These are phyloP conservation scores for Tuta absoluta DNA, from an alignment of 2,888 invertebrate species.

Conservation along the genomic window DNA sequence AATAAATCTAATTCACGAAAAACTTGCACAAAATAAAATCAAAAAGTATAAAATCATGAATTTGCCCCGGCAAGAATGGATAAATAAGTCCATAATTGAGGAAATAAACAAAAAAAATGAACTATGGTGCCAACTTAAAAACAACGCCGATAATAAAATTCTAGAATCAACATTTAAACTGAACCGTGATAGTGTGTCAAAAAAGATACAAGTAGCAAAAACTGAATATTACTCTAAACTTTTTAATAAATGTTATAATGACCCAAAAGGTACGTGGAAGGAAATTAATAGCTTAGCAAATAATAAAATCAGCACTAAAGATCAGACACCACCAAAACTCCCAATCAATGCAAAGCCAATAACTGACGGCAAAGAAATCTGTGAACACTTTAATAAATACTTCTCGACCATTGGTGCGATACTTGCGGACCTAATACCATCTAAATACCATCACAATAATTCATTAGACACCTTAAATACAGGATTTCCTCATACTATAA, in stretches of 20 bases:
- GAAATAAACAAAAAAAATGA: too few species aligned
- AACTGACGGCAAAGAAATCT: background rate
- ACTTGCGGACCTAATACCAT: conserved; percentile 9
- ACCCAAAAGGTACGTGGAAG: conserved; percentile 1
- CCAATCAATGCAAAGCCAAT: background rate
- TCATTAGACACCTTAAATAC: background rate
- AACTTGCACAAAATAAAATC: background rate
- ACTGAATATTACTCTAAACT: background rate
- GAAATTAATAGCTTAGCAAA: background rate
- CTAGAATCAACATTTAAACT: background rate
- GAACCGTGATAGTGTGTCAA: background rate
- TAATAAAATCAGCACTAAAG: background rate
- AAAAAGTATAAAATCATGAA: conserved; percentile 2
- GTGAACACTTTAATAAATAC: conserved; percentile 16
- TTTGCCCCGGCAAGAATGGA: background rate
- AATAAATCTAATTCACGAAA: background rate
- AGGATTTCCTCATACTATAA: background rate
- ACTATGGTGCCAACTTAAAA: too few species aligned
- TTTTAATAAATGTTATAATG: background rate
- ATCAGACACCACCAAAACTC: background rate
- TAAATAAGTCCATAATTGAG: background rate
- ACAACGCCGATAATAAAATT: background rate
- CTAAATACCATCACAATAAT: background rate
- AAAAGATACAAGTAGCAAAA: background rate
- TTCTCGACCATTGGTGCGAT: conserved; percentile 11